These are phyloP conservation scores for Mechanitis mazaeus DNA, from an alignment of 2,888 invertebrate genomes.

Conservation along the genomic window DNA sequence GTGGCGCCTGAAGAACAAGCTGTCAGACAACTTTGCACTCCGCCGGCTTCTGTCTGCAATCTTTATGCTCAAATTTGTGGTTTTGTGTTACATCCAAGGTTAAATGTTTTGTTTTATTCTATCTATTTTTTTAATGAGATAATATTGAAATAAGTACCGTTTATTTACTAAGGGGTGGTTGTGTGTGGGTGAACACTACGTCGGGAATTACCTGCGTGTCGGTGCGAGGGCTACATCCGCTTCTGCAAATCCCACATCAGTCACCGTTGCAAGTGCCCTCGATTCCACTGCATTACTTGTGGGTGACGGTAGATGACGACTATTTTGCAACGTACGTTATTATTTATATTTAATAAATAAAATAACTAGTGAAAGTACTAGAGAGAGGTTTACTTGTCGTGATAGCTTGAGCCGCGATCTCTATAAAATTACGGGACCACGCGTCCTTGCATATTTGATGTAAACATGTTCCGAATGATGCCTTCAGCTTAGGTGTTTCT, in stretches of 20 bases:
- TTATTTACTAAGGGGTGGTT: slow-evolving; percentile 36
- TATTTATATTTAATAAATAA: not conserved
- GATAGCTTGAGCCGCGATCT: no score
- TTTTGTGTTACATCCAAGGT: slow-evolving; percentile 41
- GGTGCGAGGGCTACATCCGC: slow-evolving; percentile 41
- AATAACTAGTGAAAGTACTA: not conserved
- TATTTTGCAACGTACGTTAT: slow-evolving; percentile 39
- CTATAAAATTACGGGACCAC: no score
- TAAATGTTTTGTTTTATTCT: not conserved
- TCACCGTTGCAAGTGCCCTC: slow-evolving; percentile 17
- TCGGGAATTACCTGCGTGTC: slow-evolving; percentile 45
- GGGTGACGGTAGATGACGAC: slow-evolving; percentile 38
- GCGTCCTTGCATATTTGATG: no score
- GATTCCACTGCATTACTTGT: slow-evolving; percentile 38
- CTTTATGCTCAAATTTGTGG: slow-evolving; percentile 39
- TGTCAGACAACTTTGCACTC: not conserved
- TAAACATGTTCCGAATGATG: no score
- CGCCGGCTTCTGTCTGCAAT: not conserved
- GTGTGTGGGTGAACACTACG: slow-evolving; percentile 45
- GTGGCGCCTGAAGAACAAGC: slow-evolving; percentile 19
- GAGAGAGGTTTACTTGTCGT: no score
- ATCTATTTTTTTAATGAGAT: no score
- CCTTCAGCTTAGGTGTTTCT: no score
- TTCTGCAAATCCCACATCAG: slow-evolving; percentile 33
- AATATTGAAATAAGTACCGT: no score